Conservation (phyloP, 2,888 invertebrate genomes). For the Polymixis lichenea region DNA sequence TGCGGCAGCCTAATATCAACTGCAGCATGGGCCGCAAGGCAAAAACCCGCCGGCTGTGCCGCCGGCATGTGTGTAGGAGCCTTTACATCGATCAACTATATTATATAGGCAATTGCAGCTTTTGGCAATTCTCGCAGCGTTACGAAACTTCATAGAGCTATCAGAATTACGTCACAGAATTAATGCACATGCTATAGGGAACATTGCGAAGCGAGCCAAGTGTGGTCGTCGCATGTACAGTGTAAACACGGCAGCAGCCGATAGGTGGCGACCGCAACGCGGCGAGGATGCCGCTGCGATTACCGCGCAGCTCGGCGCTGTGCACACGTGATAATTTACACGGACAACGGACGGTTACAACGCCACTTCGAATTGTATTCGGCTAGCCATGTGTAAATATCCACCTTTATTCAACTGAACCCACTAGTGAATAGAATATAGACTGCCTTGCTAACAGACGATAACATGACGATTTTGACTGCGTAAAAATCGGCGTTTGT, state of each 20-base stretch:
- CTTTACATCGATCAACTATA: slow-evolving; percentile 9
- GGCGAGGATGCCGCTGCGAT: slow-evolving; percentile 73
- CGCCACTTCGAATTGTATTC: slow-evolving; percentile 78
- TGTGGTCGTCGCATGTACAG: slow-evolving; percentile 60
- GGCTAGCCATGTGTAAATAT: slow-evolving; percentile 80
- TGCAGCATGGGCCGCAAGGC: no score
- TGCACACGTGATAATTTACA: slow-evolving; percentile 86
- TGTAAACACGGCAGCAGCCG: slow-evolving; percentile 73
- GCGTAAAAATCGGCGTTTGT: background rate
- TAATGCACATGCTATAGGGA: slow-evolving; percentile 43
- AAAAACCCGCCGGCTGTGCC: no score
- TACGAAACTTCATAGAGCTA: slow-evolving; percentile 28
- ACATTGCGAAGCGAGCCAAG: slow-evolving; percentile 56
- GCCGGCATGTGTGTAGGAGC: no score
- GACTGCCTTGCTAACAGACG: slow-evolving; percentile 21
- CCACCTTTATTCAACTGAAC: slow-evolving; percentile 73
- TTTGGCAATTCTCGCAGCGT: slow-evolving; percentile 2
- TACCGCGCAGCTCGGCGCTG: slow-evolving; percentile 68
- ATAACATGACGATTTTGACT: slow-evolving; percentile 19
- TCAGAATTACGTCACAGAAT: slow-evolving; percentile 40
- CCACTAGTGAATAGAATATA: slow-evolving; percentile 56
- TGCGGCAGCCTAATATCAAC: no score
- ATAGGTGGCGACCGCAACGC: slow-evolving; percentile 79
- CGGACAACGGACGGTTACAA: slow-evolving; percentile 75
- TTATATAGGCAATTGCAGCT: background rate